Percentiles rank a stretch among this genome's conserved stretches.
These are phyloP conservation scores for Microcebus jonahi DNA, from an alignment of 2,113 vertebrate genomes.

Conservation along the genomic window DNA sequence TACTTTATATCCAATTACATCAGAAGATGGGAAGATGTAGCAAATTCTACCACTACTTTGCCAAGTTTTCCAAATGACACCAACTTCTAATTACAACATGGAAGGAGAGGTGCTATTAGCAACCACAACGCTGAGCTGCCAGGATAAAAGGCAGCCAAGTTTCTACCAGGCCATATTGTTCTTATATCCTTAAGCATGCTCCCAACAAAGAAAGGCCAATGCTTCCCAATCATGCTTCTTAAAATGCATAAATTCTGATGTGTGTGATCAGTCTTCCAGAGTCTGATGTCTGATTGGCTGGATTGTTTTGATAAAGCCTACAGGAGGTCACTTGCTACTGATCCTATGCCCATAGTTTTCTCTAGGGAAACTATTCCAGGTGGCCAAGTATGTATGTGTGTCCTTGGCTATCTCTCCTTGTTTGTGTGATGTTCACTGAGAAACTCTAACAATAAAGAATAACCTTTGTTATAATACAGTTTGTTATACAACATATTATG, in stretches of 20 bases:
- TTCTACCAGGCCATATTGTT: background rate
- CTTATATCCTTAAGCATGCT: background rate
- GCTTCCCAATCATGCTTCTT: background rate
- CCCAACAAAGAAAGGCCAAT: background rate
- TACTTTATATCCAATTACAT: background rate
- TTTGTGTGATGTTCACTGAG: background rate
- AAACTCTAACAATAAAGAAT: background rate
- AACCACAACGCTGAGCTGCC: background rate
- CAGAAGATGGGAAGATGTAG: background rate
- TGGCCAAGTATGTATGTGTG: background rate
- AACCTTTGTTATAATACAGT: background rate
- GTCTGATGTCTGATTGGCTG: background rate
- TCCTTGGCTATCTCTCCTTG: background rate
- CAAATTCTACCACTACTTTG: background rate
- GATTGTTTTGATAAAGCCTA: background rate
- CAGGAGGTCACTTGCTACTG: background rate
- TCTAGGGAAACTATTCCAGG: background rate
- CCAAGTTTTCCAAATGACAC: background rate
- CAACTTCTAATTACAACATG: background rate
- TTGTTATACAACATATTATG: background rate
- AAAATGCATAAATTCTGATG: background rate
- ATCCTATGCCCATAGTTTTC: background rate
- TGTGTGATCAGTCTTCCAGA: background rate
- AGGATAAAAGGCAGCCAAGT: background rate
- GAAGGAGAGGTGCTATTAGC: background rate